Evolutionary conservation across 1,140 invertebrate genomes (phyloP).

Genomic region (Megathymus violae): DNA sequence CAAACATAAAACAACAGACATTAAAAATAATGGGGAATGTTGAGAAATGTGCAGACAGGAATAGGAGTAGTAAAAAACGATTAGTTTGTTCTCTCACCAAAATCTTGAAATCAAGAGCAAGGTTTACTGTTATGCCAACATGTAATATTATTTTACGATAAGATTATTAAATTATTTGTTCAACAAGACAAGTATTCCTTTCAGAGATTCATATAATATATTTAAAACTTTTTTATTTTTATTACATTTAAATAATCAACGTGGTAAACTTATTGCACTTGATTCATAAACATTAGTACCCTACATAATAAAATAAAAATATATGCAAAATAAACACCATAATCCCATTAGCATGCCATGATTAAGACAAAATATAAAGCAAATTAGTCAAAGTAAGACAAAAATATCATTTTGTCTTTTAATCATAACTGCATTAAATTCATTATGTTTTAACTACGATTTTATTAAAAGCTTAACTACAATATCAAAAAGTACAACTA

Average conservation of each 20-base stretch:
- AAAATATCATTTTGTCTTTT: background rate
- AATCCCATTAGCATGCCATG: slow-evolving; percentile 47
- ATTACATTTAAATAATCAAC: slow-evolving; percentile 9
- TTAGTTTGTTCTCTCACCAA: slow-evolving; percentile 78
- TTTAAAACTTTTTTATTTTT: slow-evolving; percentile 13
- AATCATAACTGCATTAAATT: slow-evolving; percentile 11
- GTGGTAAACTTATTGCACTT: slow-evolving; percentile 47
- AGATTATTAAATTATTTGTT: too few relatives aligned
- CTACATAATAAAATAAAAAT: slow-evolving; percentile 46
- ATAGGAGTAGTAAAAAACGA: slow-evolving; percentile 74
- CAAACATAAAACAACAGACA: slow-evolving; percentile 71
- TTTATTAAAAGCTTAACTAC: slow-evolving; percentile 20
- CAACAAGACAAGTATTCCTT: too few relatives aligned
- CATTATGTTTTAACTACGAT: slow-evolving; percentile 7
- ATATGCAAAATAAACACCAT: slow-evolving; percentile 49
- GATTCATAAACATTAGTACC: slow-evolving; percentile 45
- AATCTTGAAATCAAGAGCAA: slow-evolving; percentile 65
- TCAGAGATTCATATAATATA: slow-evolving; percentile 15
- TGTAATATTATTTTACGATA: background rate
- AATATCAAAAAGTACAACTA: slow-evolving; percentile 20
- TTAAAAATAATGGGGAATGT: slow-evolving; percentile 55
- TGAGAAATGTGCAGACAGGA: slow-evolving; percentile 76
- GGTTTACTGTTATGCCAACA: slow-evolving; percentile 21
- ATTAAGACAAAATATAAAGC: slow-evolving; percentile 38
- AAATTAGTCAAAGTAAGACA: slow-evolving; percentile 26